These are phyloP conservation scores for Artemisiospiza belli DNA, from an alignment of 2,113 vertebrate species.

Conservation along the genomic window DNA sequence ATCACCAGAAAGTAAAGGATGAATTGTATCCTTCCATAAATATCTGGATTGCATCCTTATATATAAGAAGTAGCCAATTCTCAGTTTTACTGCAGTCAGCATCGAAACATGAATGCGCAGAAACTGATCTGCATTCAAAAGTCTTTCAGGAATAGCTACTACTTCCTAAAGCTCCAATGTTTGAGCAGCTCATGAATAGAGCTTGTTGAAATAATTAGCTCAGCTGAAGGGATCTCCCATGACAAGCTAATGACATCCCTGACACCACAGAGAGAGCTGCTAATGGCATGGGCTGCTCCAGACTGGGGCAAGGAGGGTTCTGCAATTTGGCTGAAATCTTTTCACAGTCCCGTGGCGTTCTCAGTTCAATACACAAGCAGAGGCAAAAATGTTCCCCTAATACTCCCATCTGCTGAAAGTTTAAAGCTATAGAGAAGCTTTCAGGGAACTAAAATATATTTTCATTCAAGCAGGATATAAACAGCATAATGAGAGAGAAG, in stretches of 20 bases:
- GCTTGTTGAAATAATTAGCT: background rate
- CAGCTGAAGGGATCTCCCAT: background rate
- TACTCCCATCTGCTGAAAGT: background rate
- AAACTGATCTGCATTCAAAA: background rate
- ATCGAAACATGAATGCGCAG: background rate
- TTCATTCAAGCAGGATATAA: slow-evolving; percentile 40
- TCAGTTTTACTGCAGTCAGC: background rate
- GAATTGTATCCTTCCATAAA: background rate
- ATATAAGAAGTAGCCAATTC: background rate
- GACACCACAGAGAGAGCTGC: background rate
- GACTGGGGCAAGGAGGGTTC: background rate
- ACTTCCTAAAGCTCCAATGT: background rate
- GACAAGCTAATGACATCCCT: slow-evolving; percentile 3
- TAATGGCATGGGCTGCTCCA: background rate
- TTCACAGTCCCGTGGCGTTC: background rate
- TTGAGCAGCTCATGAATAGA: background rate
- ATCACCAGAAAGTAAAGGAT: background rate
- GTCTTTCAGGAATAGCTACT: background rate
- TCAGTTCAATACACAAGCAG: background rate
- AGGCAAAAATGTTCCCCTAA: background rate
- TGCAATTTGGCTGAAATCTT: background rate
- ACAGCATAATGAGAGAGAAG: slow-evolving; percentile 14
- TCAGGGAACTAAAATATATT: slow-evolving; percentile 17
- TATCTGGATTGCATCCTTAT: background rate
- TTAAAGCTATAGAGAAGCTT: slow-evolving; percentile 16